These are phyloP conservation scores for Rhineura floridana DNA, from an alignment of 2,113 vertebrate genomes.

Conservation along the genomic window DNA sequence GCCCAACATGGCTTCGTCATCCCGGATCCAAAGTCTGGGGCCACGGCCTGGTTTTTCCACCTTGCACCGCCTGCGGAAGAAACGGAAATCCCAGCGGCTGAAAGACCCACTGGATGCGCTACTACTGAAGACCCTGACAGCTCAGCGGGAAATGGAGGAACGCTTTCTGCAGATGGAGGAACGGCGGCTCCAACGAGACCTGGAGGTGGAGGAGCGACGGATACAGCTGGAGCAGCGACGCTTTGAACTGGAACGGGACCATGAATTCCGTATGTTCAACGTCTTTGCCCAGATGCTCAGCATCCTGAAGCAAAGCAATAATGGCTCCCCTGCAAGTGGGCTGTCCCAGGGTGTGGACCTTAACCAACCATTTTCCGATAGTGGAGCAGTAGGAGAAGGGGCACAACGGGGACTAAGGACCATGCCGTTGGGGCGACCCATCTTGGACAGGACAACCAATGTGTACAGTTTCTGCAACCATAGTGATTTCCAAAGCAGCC, in stretches of 20 bases:
- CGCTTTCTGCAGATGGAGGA: slow-evolving; percentile 81
- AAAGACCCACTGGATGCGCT: slow-evolving; percentile 72
- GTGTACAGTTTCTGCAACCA: not conserved
- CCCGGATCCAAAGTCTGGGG: slow-evolving; percentile 47
- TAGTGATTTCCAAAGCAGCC: slow-evolving; percentile 55
- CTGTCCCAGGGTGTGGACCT: slow-evolving; percentile 61
- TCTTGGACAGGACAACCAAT: slow-evolving; percentile 23
- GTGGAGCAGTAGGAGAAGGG: not conserved
- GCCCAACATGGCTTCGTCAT: slow-evolving; percentile 72
- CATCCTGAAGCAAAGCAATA: slow-evolving; percentile 65
- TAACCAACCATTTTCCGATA: slow-evolving; percentile 27
- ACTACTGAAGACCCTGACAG: slow-evolving; percentile 77
- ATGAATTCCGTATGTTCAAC: slow-evolving; percentile 82
- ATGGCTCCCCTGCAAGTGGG: not conserved
- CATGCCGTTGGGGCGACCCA: not conserved
- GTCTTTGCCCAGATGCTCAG: slow-evolving; percentile 77
- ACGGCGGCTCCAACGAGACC: slow-evolving; percentile 76
- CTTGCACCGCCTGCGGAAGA: slow-evolving; percentile 59
- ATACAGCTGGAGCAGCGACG: slow-evolving; percentile 82
- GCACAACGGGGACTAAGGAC: slow-evolving; percentile 8
- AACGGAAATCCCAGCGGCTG: slow-evolving; percentile 51
- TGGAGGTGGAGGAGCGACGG: slow-evolving; percentile 80
- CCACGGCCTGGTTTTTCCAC: slow-evolving; percentile 42
- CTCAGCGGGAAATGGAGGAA: slow-evolving; percentile 81
- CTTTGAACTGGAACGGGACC: slow-evolving; percentile 78